Base-by-base conservation (phyloP, 1,140 invertebrate species). In the Chironomus tepperi region DNA sequence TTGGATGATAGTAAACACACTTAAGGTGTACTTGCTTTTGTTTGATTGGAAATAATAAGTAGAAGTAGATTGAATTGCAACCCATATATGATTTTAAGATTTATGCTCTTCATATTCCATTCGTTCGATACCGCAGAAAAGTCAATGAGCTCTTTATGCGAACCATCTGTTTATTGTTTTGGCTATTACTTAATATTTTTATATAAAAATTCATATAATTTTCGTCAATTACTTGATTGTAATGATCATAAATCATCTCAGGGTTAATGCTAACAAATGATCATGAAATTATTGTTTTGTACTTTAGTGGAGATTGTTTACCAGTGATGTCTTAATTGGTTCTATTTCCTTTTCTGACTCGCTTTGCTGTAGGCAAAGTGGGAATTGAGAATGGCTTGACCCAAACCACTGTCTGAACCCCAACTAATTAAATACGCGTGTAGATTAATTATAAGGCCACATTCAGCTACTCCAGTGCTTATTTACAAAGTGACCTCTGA, bases 31-130 rank as follows among this genome's bases (percentile, higher is more conserved):
- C 47, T 57, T 12, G 10, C 8, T n/a, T n/a, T n/a, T 57, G 47
- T 57, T 2, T 3, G 47, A 57, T 1, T 57, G 47, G n/a, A n/a
- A 57, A 57, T 12, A 57, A 57, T 12, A 57, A 57, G n/a, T 3
- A 57, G n/a, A 70, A 70, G n/a, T 67, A 19, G n/a, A 57, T 57
- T 10, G 47, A 67, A 70, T 19, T 16, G 16, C 65, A 16, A 70
- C 65, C 65, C 65, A 70, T 70, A 70, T 70, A 70, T 70, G 65
- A 70, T 70, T 57, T 67, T 16, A 70, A 70, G 16, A 70, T 70
- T 70, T 70, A 70, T 70, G 65, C 65, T 70, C 65, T 21, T 70
- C 16, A 7, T 16, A 18, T 70, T 70, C 18, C 16, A n/a, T 21
- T 18, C 65, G 7, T 70, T 70, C 18, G 15, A 70, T 70, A 12